Conservation (phyloP, 2,113 vertebrate genomes). For the Mystacornis crossleyi region DNA sequence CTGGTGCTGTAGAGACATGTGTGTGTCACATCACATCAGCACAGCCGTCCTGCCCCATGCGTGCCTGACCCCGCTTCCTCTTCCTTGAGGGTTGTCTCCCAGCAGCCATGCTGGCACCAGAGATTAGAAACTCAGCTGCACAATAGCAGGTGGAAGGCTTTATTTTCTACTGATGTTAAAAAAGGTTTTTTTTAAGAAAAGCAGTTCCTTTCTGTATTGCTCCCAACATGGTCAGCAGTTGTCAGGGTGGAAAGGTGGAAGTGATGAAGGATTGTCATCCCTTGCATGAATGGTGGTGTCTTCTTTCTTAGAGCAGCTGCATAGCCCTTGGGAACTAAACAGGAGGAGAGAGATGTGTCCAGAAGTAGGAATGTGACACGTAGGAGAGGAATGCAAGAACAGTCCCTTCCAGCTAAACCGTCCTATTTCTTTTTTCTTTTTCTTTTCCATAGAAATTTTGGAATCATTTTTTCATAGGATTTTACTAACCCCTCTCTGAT, state of each 20-base stretch:
- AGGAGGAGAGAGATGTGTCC: neutral
- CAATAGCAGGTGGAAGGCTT: neutral
- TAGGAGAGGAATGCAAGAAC: neutral
- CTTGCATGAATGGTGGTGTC: neutral
- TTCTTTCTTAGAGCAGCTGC: neutral
- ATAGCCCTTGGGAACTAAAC: neutral
- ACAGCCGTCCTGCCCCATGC: accelerated
- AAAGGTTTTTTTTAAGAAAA: neutral
- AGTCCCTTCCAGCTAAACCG: neutral
- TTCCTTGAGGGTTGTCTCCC: neutral
- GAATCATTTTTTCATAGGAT: neutral
- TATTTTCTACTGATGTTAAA: neutral
- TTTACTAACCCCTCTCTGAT: neutral
- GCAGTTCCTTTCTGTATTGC: neutral
- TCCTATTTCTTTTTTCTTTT: neutral
- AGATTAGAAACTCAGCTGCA: constrained; percentile 15
- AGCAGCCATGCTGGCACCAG: neutral
- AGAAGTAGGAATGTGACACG: neutral
- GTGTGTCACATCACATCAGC: neutral
- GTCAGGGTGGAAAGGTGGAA: neutral
- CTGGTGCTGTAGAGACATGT: neutral
- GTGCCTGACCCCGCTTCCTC: accelerated
- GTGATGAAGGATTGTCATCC: neutral
- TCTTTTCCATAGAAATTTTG: neutral
- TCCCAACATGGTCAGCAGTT: neutral